Conservation (phyloP, 2,888 invertebrate species). For the Cataglyphis livida region DNA sequence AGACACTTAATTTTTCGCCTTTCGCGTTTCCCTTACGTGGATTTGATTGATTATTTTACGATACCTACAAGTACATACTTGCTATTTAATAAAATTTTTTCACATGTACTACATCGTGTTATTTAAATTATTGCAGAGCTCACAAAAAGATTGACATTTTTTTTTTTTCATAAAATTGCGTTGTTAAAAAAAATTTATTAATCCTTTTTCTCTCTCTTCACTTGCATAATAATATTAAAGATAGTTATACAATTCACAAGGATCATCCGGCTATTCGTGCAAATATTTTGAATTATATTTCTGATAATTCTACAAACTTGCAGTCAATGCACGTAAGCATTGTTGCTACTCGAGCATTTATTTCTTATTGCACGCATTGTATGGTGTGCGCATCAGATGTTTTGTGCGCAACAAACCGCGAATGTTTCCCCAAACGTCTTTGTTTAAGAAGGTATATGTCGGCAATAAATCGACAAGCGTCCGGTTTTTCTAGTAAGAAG, state of each 20-base stretch:
- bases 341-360: conserved; percentile 10
- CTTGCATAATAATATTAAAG: neutral
- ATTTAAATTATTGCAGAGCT: neutral
- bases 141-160: neutral
- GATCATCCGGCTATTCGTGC: neutral
- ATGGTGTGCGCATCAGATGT: conserved; percentile 32
- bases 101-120: neutral
- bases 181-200: conserved; percentile 5
- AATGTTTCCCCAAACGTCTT: conserved; percentile 51
- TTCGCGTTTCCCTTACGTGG: conserved; percentile 10
- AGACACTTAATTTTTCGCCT: conserved; percentile 58
- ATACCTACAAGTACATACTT: conserved; percentile 15
- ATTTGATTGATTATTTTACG: conserved; percentile 36
- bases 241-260: neutral
- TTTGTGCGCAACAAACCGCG: conserved; percentile 36
- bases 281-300: conserved; percentile 12
- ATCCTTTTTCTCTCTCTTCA: neutral
- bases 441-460: conserved; percentile 41
- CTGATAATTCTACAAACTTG: neutral
- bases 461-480: conserved; percentile 60
- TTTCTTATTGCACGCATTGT: conserved; percentile 22
- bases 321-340: neutral
- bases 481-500: conserved; percentile 58
- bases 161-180: neutral
- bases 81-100: neutral